Evolutionary conservation across 2,888 invertebrate species (phyloP).

Genomic region (Exephanes ischioxanthus): DNA sequence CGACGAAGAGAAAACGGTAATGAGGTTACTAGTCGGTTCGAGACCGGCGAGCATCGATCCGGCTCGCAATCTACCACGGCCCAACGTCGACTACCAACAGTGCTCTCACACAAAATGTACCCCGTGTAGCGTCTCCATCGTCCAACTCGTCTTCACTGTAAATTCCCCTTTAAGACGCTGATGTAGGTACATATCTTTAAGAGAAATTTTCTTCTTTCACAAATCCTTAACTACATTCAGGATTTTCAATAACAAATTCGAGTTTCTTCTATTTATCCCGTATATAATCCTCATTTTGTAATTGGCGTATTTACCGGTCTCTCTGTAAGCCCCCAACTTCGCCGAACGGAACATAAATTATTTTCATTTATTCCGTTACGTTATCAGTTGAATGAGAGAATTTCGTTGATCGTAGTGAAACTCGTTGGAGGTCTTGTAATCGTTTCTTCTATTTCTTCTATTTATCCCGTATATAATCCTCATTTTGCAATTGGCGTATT

Average conservation of each 20-base stretch:
- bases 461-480: not conserved
- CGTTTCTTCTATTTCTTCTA: too few relatives aligned
- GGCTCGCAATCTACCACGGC: conserved; percentile 42
- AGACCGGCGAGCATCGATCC: conserved; percentile 66
- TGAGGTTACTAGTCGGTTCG: conserved; percentile 71
- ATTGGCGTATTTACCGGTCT: conserved; percentile 6
- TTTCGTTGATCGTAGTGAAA: conserved; percentile 26
- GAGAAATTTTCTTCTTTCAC: not conserved
- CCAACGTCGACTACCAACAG: conserved; percentile 2
- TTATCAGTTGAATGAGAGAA: not conserved
- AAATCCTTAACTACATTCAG: not conserved
- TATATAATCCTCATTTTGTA: not conserved
- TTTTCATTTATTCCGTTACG: not conserved
- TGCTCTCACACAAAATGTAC: conserved; percentile 10
- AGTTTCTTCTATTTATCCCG: not conserved
- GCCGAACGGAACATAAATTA: not conserved
- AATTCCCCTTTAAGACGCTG: conserved; percentile 28
- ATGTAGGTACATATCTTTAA: conserved; percentile 13
- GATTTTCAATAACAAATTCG: not conserved
- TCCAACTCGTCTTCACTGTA: not conserved
- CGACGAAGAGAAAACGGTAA: conserved; percentile 67
- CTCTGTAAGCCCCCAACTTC: not conserved
- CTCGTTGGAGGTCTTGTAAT: conserved; percentile 24
- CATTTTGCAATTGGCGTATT: not conserved
- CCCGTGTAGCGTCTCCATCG: not conserved